Evolutionary conservation across 2,113 vertebrate species (phyloP), one percentile per base, ranked within the genome.

Genomic region (Lates calcarifer): DNA sequence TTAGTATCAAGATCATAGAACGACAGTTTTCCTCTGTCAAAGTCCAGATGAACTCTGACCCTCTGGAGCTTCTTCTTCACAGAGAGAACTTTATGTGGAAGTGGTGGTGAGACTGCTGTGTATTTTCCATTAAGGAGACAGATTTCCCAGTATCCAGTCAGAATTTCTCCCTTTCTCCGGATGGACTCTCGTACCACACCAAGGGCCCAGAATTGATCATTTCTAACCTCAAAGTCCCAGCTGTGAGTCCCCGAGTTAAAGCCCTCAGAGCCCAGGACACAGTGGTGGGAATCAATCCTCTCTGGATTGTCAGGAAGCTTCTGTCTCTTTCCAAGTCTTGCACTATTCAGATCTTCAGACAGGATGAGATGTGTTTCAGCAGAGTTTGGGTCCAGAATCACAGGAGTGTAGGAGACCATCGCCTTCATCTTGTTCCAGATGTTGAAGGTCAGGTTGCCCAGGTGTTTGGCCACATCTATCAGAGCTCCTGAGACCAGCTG

Each of bases 231-330:
- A 35, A 33, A 28, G 0, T 74, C 74, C 78, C 82, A 87, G 69
- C 22, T 68, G 77, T 80, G 76, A 24, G 51, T 51, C 1, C 85
- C 85, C 0, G 80, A 80, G 45, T 2, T 13, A 22, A 83, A 87
- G 1, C 73, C 72, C n/a, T 76, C 70, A 2, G 80, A 83, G 14
- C 65, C 51, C 39, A 74, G 64, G 15, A 79, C 79, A 24, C 11
- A 35, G 22, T 0, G 20, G 14, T 29, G n/a, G n/a, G n/a, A n/a
- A n/a, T n/a, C n/a, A n/a, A n/a, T n/a, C n/a, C n/a, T n/a, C n/a
- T n/a, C n/a, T n/a, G n/a, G n/a, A n/a, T n/a, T n/a, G n/a, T n/a
- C n/a, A n/a, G n/a, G n/a, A n/a, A n/a, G n/a, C n/a, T n/a, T n/a
- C n/a, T n/a, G n/a, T n/a, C n/a, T n/a, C n/a, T n/a, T n/a, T n/a